Evolutionary conservation across 2,113 vertebrate species (phyloP).

Genomic region (Dasypus novemcinctus): DNA sequence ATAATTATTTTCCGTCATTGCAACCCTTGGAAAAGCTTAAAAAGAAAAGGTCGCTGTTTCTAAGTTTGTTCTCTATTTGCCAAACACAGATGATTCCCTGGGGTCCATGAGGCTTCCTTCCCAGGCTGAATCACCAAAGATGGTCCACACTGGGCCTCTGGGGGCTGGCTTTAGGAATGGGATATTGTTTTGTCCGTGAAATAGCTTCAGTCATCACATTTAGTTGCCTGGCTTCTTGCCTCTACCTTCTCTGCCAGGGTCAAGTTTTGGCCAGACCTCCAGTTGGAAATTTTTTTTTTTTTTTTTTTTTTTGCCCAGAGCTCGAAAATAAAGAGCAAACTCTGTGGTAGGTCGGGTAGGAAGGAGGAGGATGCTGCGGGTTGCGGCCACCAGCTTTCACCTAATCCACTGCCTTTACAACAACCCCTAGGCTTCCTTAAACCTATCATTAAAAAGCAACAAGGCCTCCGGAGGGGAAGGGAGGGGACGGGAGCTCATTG

Average conservation of each 20-base stretch:
- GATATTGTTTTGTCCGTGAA: accelerated
- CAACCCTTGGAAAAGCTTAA: not conserved
- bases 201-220: not conserved
- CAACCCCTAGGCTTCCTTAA: not conserved
- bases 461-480: too few species aligned
- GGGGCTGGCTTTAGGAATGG: not conserved
- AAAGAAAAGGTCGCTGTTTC: not conserved
- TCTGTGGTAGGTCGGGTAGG: not conserved
- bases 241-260: not conserved
- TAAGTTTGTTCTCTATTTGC: not conserved
- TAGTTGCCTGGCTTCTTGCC: not conserved
- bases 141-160: accelerated
- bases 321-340: not conserved
- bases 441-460: too few species aligned
- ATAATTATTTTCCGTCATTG: constrained; percentile 17
- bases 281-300: not conserved
- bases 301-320: not conserved
- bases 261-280: not conserved
- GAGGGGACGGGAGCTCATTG: not conserved
- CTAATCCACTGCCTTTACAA: not conserved
- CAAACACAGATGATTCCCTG: constrained; percentile 19
- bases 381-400: not conserved
- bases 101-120: not conserved
- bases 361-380: not conserved
- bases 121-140: not conserved